A percentile compares a stretch with the other conserved stretches of the same genome.
These are phyloP conservation scores for Aptenodytes forsteri DNA, from an alignment of 2,113 vertebrate species.

Conservation along the genomic window DNA sequence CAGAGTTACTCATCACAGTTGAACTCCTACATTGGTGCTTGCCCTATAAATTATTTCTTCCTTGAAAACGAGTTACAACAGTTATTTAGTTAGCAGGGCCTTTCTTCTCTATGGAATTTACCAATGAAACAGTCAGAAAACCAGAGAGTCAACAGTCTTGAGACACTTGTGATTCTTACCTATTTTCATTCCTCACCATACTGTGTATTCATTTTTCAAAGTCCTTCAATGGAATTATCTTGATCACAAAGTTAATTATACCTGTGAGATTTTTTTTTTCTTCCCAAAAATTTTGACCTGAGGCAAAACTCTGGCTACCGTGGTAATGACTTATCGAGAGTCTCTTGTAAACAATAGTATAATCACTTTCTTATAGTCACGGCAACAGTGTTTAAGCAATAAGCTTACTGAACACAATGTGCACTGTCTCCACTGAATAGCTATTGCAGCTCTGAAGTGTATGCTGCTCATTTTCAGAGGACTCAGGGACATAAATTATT, in stretches of 20 bases:
- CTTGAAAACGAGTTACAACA: background rate
- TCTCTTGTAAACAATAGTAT: constrained; percentile 45
- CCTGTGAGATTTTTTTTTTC: background rate
- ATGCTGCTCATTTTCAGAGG: constrained; percentile 55
- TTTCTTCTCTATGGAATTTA: background rate
- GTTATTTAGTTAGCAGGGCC: background rate
- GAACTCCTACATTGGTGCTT: background rate
- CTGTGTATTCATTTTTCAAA: background rate
- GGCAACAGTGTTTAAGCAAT: constrained; percentile 54
- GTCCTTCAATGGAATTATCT: background rate
- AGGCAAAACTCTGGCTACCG: constrained; percentile 31
- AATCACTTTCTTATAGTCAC: constrained; percentile 65
- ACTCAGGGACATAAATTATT: constrained; percentile 34
- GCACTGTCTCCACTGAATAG: constrained; percentile 30
- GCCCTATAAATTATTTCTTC: background rate
- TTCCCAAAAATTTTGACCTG: constrained; percentile 25
- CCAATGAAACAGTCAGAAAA: background rate
- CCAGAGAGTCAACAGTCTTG: background rate
- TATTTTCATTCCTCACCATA: background rate
- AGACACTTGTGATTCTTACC: background rate
- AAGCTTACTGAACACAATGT: constrained; percentile 39
- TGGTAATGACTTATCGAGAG: constrained; percentile 44
- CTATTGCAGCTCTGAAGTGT: background rate
- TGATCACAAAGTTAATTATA: constrained; percentile 55
- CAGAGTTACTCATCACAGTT: background rate